Conservation (phyloP, 2,113 vertebrate species). For the Seriola dumerili region DNA sequence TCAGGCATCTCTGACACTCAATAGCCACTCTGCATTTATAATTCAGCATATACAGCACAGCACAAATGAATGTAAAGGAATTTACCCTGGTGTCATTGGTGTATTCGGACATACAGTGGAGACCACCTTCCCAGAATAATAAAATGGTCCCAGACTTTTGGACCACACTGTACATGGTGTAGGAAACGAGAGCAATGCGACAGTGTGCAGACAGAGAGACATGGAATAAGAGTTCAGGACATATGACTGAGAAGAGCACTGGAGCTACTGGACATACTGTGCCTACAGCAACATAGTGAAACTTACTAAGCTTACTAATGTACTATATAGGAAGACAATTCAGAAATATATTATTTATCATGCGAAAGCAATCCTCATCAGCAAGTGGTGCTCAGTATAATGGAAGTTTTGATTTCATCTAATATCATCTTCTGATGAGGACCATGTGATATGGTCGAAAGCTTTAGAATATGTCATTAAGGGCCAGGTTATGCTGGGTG, state of each 20-base stretch:
- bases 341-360: not conserved
- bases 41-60: conserved; percentile 25
- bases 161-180: not conserved
- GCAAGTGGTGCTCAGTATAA: conserved; percentile 18
- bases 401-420: not conserved
- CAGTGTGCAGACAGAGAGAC: not conserved
- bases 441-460: not conserved
- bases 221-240: not conserved
- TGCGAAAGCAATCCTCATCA: conserved; percentile 4
- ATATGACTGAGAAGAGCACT: not conserved
- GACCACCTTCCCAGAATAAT: no score
- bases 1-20: conserved; percentile 26
- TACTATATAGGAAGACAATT: not conserved
- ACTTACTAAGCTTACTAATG: not conserved
- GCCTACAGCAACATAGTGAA: not conserved
- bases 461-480: not conserved
- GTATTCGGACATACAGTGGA: not conserved
- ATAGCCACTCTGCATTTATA: conserved; percentile 47
- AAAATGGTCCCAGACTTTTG: no score
- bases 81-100: conserved; percentile 1
- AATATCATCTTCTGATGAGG: conserved; percentile 37
- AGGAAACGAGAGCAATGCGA: not conserved
- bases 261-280: not conserved
- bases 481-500: no score
- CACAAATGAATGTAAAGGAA: not conserved